Evolutionary conservation across 2,797 vertebrate species (phyloP).

Genomic region (Eidolon dupreanum): DNA sequence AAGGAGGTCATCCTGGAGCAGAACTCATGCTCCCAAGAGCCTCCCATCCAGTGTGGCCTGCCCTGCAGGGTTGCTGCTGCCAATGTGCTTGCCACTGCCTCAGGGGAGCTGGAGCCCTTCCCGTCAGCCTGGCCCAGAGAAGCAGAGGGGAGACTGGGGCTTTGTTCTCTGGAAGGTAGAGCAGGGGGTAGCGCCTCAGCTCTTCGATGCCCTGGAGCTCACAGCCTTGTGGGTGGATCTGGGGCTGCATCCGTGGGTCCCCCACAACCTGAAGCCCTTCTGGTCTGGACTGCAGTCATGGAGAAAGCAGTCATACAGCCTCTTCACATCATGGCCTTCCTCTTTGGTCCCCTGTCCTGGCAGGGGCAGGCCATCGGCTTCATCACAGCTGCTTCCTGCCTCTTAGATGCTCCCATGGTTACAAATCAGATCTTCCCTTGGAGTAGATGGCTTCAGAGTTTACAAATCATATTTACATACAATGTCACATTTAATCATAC

Average conservation of each 20-base stretch:
- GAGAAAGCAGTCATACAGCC: background rate
- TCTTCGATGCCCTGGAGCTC: background rate
- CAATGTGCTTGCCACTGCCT: background rate
- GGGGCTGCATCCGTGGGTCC: background rate
- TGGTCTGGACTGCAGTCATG: background rate
- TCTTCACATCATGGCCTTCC: fast-evolving
- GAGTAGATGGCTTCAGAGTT: background rate
- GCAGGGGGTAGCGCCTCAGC: background rate
- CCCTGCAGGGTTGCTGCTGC: background rate
- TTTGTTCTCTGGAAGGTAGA: background rate
- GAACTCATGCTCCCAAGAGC: background rate
- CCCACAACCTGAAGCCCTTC: background rate
- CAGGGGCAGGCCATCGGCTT: fast-evolving
- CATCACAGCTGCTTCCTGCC: background rate
- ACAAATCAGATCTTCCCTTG: background rate
- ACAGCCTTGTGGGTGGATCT: background rate
- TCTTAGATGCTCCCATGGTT: background rate
- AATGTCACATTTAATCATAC: background rate
- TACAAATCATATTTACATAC: too few relatives aligned
- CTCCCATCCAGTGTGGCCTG: background rate
- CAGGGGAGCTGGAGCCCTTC: background rate
- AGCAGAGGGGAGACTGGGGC: background rate
- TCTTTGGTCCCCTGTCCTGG: background rate
- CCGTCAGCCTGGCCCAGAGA: background rate
- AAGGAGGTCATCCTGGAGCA: background rate